Evolutionary conservation across 2,797 vertebrate species (phyloP).

Genomic region (Pelochelys cantorii): DNA sequence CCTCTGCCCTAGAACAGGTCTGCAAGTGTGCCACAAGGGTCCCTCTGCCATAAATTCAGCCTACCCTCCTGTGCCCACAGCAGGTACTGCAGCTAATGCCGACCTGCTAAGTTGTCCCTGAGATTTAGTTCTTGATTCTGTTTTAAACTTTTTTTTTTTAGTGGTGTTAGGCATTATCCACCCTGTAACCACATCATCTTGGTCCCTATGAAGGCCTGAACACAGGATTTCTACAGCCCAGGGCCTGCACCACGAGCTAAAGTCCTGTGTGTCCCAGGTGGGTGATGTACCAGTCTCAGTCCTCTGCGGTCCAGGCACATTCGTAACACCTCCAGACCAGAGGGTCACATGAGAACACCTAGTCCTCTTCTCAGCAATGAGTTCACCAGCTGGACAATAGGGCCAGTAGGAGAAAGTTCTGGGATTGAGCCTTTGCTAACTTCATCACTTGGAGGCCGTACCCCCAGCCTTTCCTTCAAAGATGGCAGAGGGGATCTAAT

Average conservation of each 20-base stretch:
- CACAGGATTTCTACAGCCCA: neutral
- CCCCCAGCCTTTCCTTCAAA: neutral
- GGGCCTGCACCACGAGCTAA: neutral
- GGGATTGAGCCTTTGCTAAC: neutral
- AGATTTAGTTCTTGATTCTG: neutral
- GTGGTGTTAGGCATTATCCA: neutral
- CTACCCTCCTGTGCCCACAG: neutral
- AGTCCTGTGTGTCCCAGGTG: neutral
- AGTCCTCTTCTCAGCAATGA: neutral
- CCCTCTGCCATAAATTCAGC: neutral
- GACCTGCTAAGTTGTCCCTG: neutral
- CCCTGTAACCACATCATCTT: neutral
- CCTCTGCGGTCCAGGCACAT: neutral
- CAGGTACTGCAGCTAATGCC: neutral
- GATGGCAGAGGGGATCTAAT: neutral
- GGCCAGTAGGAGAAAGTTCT: neutral
- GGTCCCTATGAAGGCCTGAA: neutral
- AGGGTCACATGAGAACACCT: neutral
- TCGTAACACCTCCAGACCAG: neutral
- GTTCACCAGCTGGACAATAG: neutral
- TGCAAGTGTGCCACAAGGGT: neutral
- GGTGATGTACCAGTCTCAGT: neutral
- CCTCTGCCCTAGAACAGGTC: neutral
- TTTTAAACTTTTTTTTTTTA: neutral
- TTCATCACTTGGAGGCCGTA: neutral